Evolutionary conservation across 2,888 invertebrate genomes (phyloP), one percentile per base, ranked within the genome.

Genomic region (Pyrgus malvae): DNA sequence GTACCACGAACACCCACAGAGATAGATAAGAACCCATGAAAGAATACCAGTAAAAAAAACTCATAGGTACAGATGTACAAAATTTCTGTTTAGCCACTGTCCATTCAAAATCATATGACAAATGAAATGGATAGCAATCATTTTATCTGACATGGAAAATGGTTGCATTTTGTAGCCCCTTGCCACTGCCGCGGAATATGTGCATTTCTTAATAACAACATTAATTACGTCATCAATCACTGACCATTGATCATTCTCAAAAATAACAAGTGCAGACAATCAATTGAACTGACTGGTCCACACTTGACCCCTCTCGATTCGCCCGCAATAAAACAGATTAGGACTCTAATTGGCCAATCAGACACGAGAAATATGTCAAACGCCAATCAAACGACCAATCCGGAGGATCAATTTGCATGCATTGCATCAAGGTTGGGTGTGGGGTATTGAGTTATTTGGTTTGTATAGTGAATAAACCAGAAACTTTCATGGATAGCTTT

Each of bases 301-400:
- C 29, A 51, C 51, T 51, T 51, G 51, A 51, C 51, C 51, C 51
- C 11, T 19, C 44, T 35, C 42, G 44, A 19, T 33, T 16, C 23
- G 42, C 41, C 40, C 1, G 49, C 51, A 51, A 51, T 38, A 35
- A 44, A 51, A 51, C 51, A 51, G 50, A 50, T 50, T 50, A 50
- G 33, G 11, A 9, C 35, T 31, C 23, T 50, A 50, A 50, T 50
- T 50, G 50, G 14, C 42, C 50, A 50, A 50, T 50, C 50, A 50
- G 50, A 50, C 50, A 50, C 41, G 50, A 50, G 41, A 50, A 50
- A 50, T 50, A 50, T 50, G 50, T 50, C 50, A 50, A 50, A 50
- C 42, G 50, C 50, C 49, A 49, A 49, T 49, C 49, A 49, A 49
- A 49, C 49, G 41, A 14, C 50, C 50, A 42, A 42, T 42, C 33